Evolutionary conservation across 2,888 invertebrate species (phyloP).

Genomic region (Chalcis sispes): DNA sequence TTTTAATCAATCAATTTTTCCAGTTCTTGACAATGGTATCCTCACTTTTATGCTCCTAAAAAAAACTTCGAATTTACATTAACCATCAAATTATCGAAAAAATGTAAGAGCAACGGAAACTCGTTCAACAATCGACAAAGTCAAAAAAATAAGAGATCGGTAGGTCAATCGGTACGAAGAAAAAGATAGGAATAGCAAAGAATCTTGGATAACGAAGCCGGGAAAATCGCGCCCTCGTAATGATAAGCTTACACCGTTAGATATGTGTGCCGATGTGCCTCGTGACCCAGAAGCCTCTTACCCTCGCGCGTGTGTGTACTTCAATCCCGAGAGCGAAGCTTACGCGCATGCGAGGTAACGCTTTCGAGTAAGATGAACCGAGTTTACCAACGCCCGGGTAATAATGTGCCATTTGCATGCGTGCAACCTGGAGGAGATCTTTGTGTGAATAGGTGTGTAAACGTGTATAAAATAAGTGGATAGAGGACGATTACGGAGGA

Average conservation of each 20-base stretch:
- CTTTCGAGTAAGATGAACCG: not conserved
- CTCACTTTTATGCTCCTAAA: too few relatives aligned
- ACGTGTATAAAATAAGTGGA: not conserved
- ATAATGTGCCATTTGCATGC: constrained; percentile 34
- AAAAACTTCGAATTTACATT: too few relatives aligned
- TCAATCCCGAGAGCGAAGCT: too few relatives aligned
- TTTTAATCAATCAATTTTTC: too few relatives aligned
- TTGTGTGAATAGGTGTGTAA: too few relatives aligned
- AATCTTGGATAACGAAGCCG: constrained; percentile 24
- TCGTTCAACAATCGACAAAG: too few relatives aligned
- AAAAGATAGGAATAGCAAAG: too few relatives aligned
- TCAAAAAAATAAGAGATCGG: constrained; percentile 38
- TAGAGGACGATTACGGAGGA: constrained; percentile 13
- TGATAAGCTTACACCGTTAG: not conserved
- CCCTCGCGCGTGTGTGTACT: too few relatives aligned
- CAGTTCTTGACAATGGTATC: too few relatives aligned
- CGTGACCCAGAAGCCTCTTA: too few relatives aligned
- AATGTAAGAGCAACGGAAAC: too few relatives aligned
- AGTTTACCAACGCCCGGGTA: not conserved
- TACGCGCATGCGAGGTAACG: constrained; percentile 1
- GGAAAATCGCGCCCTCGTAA: constrained; percentile 3
- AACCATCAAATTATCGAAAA: too few relatives aligned
- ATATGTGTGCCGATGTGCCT: not conserved
- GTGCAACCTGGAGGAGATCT: not conserved
- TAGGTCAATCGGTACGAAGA: constrained; percentile 14